Evolutionary conservation across 2,797 vertebrate species (phyloP).

Genomic region (Sebastiscus albofasciatus): DNA sequence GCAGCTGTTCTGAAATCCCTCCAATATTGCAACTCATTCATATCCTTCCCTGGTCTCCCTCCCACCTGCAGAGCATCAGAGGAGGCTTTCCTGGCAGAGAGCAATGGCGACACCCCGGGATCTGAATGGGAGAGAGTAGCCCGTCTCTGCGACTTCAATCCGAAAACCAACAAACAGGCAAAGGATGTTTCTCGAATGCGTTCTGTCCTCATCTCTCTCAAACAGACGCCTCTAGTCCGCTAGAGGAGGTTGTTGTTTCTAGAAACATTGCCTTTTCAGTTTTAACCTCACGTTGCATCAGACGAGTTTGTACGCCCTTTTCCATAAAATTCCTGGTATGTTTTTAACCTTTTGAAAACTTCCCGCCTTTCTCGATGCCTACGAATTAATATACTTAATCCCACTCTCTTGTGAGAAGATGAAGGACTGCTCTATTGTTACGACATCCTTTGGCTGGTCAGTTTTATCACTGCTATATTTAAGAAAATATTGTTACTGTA

Average conservation of each 20-base stretch:
- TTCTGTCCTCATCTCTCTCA: slow-evolving; percentile 96
- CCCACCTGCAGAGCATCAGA: slow-evolving; percentile 88
- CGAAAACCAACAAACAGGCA: slow-evolving; percentile 95
- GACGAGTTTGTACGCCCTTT: slow-evolving; percentile 54
- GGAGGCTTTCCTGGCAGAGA: slow-evolving; percentile 94
- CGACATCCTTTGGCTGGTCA: slow-evolving; percentile 40
- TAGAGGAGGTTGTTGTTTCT: slow-evolving; percentile 48
- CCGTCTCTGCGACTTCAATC: slow-evolving; percentile 98
- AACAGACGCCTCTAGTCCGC: slow-evolving; percentile 90
- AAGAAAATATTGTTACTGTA: slow-evolving; percentile 74
- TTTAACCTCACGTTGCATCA: slow-evolving; percentile 58
- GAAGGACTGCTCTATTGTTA: slow-evolving; percentile 56
- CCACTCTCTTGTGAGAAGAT: slow-evolving; percentile 38
- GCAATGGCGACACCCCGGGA: slow-evolving; percentile 89
- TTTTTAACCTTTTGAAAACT: slow-evolving; percentile 56
- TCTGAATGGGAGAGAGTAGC: slow-evolving; percentile 97
- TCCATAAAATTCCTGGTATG: slow-evolving; percentile 44
- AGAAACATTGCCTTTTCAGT: slow-evolving; percentile 67
- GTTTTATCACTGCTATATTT: slow-evolving; percentile 42
- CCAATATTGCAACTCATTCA: not conserved
- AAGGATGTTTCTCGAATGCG: slow-evolving; percentile 99
- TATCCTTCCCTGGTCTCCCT: not conserved
- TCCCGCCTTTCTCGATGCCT: slow-evolving; percentile 51
- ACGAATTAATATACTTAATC: slow-evolving; percentile 45
- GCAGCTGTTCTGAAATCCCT: not conserved